Conservation (phyloP, 2,113 vertebrate species). For the Percopsis transmontana region DNA sequence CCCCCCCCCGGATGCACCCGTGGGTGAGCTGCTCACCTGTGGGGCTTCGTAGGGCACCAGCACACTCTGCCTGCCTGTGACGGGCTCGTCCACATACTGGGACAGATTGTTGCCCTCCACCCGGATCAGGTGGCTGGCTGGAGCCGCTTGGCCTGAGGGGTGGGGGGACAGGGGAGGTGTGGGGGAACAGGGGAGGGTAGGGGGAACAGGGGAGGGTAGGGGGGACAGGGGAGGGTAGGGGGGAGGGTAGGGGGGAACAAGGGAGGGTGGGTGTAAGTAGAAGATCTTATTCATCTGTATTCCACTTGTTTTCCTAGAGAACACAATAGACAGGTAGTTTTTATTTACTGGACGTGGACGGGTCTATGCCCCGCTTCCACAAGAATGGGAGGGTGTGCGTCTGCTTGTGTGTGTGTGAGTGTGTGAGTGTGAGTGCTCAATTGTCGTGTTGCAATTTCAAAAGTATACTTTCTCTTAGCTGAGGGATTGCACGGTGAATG, state of each 20-base stretch:
- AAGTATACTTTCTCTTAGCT: too few relatives aligned
- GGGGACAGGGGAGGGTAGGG: too few relatives aligned
- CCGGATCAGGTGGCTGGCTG: conserved; percentile 93
- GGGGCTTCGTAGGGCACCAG: conserved; percentile 93
- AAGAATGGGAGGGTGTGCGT: too few relatives aligned
- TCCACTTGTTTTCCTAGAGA: too few relatives aligned
- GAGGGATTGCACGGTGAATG: too few relatives aligned
- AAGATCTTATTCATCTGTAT: too few relatives aligned
- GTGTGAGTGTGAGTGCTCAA: background rate
- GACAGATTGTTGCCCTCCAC: conserved; percentile 94
- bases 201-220: too few relatives aligned
- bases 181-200: background rate
- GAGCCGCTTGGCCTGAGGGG: conserved; percentile 87
- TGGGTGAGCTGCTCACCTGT: conserved; percentile 81
- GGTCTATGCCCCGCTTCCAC: background rate
- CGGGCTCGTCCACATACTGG: conserved; percentile 94
- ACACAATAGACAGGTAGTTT: too few relatives aligned
- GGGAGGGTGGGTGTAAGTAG: too few relatives aligned
- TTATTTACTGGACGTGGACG: too few relatives aligned
- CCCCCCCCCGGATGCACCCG: background rate
- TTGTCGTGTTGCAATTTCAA: background rate
- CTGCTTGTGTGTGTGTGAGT: background rate
- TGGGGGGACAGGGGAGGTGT: background rate
- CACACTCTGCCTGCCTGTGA: conserved; percentile 93
- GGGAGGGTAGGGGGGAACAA: too few relatives aligned